Conservation (phyloP, 2,888 invertebrate species). For the Latheticus oryzae region DNA sequence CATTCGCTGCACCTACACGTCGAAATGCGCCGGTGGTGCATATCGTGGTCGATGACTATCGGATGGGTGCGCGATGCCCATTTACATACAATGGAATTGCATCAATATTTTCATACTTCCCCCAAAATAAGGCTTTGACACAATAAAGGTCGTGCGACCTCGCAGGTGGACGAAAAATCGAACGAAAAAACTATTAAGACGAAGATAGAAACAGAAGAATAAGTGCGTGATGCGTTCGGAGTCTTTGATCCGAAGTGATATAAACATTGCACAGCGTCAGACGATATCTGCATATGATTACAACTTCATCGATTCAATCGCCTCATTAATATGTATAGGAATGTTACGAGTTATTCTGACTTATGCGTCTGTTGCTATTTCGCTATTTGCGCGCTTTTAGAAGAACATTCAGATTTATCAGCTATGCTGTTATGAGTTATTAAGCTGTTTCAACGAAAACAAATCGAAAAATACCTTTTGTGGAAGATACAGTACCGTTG, state of each 20-base stretch:
- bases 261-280: slow-evolving; percentile 54
- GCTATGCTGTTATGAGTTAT: slow-evolving; percentile 35
- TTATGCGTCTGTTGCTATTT: slow-evolving; percentile 43
- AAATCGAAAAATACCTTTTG: slow-evolving; percentile 23
- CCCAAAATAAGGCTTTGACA: slow-evolving; percentile 45
- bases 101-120: slow-evolving; percentile 59
- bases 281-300: slow-evolving; percentile 54
- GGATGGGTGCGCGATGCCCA: slow-evolving; percentile 53
- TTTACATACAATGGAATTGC: slow-evolving; percentile 60
- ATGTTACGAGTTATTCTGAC: slow-evolving; percentile 45
- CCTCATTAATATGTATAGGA: slow-evolving; percentile 54
- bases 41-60: slow-evolving; percentile 54
- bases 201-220: slow-evolving; percentile 1
- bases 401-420: slow-evolving; percentile 33
- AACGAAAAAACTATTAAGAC: neutral
- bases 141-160: slow-evolving; percentile 36
- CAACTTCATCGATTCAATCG: slow-evolving; percentile 54
- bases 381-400: slow-evolving; percentile 36
- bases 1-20: slow-evolving; percentile 39
- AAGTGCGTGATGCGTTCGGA: slow-evolving; percentile 21
- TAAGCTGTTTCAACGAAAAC: slow-evolving; percentile 27
- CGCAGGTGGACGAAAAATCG: slow-evolving; percentile 30
- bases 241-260: slow-evolving; percentile 53
- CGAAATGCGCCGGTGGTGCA: slow-evolving; percentile 29
- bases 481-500: slow-evolving; percentile 19